Percentiles rank a stretch among this genome's conserved stretches.
phyloP scores from a whole-genome alignment of 2,888 invertebrate genomes.

The Ectemnius lituratus region DNA sequence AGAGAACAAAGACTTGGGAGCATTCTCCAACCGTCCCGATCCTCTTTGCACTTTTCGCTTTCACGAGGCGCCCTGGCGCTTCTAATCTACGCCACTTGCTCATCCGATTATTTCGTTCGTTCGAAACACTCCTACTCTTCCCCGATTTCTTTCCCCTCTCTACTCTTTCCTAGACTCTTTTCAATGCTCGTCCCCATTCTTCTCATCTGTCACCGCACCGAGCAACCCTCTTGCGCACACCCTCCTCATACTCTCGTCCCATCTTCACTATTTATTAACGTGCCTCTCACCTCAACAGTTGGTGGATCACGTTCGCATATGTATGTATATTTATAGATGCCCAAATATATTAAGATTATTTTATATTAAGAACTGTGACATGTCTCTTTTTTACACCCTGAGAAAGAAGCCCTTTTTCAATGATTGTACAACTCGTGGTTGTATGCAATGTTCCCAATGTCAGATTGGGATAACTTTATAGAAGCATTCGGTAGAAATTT shows the following conservation, averaged over 20 bases:
- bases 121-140: not conserved
- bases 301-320: constrained; percentile 12
- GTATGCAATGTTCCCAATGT: too few relatives aligned
- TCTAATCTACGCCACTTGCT: constrained; percentile 6
- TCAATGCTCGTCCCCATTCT: constrained; percentile 9
- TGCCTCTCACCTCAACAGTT: constrained; percentile 35
- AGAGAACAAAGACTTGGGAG: constrained; percentile 20
- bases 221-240: constrained; percentile 15
- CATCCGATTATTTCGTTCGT: not conserved
- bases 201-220: constrained; percentile 26
- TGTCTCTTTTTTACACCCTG: not conserved
- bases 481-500: not conserved
- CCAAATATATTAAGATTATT: constrained; percentile 69
- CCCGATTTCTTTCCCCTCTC: not conserved
- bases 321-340: constrained; percentile 67
- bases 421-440: too few relatives aligned
- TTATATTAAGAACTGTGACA: constrained; percentile 5
- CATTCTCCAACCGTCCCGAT: constrained; percentile 22
- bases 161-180: not conserved
- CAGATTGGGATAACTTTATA: too few relatives aligned
- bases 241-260: constrained; percentile 12
- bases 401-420: not conserved
- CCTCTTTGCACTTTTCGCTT: constrained; percentile 43
- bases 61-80: constrained; percentile 29
- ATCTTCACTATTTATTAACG: constrained; percentile 64